Base-by-base conservation (phyloP, 2,888 invertebrate genomes). In the Mythimna pallens region DNA sequence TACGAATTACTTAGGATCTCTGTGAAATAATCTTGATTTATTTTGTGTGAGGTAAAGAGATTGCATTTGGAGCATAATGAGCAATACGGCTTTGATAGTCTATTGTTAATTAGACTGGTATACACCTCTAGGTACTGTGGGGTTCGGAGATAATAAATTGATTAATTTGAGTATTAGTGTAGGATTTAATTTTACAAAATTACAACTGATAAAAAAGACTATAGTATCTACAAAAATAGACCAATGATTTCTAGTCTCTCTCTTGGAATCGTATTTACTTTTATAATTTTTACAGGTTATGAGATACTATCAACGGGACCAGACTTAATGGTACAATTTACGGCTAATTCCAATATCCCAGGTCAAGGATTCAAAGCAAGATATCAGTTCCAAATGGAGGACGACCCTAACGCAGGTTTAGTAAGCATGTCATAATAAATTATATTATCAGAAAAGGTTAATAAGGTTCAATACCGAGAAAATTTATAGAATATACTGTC, bases 231-330 rank as follows among this genome's bases (percentile, higher is more conserved):
- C 14, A 43, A 43, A 5, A 43, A 12, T 43, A 43, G 4, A 43
- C 14, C 0, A 5, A 43, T 43, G 3, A 14, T 43, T 43, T 43
- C 43, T 43, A 43, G 3, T 14, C 14, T 43, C 43, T 36, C 12
- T 12, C 1, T 17, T 5, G 22, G 3, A 54, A 10, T 22, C 2
- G 3, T 17, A 9, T 3, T 25, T 10, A 22, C 10, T 10, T 30
- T n/a, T 3, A 22, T n/a, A 57, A 20, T 43, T 52, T 43, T 0
- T 1, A 7, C 14, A 93, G 98, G 98, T 90, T 97, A 98, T 82
- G 98, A 98, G 92, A 97, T 98, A 70, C 96, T 98, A 80, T 98
- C 98, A 75, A 98, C 98, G 52, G 98, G 98, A 40, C 97, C 98
- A 36, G 98, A 98, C 90, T 96, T 99, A 73, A 97, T 98, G 89